Conservation (phyloP, 2,888 invertebrate genomes). For the Erynnis tages region DNA sequence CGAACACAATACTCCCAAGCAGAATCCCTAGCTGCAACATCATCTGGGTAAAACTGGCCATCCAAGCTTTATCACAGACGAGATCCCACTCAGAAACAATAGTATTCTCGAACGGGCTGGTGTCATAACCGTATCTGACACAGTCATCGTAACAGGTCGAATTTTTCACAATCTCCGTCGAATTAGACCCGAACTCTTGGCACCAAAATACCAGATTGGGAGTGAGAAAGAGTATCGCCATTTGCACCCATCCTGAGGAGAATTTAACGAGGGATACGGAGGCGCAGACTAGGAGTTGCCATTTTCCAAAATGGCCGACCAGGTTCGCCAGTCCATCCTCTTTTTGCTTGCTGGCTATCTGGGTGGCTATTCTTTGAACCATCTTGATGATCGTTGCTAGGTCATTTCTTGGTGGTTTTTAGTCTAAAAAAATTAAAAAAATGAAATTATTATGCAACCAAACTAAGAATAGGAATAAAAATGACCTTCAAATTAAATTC, state of each 20-base stretch:
- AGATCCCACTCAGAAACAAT: constrained; percentile 89
- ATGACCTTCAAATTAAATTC: no score
- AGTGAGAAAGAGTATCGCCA: constrained; percentile 87
- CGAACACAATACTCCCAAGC: constrained; percentile 86
- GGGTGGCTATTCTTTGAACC: constrained; percentile 21
- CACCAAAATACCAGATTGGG: constrained; percentile 82
- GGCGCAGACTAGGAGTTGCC: constrained; percentile 85
- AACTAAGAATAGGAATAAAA: no score
- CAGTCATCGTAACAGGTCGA: constrained; percentile 80
- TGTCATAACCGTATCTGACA: constrained; percentile 80
- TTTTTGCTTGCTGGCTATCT: constrained; percentile 39
- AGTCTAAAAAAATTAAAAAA: neutral
- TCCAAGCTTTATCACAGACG: constrained; percentile 83
- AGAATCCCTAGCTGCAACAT: constrained; percentile 88
- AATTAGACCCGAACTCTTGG: constrained; percentile 47
- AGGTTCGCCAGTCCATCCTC: constrained; percentile 61
- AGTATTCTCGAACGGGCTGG: constrained; percentile 84
- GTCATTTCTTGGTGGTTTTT: neutral
- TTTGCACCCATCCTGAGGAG: constrained; percentile 89
- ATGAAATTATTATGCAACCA: no score
- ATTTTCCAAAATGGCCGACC: constrained; percentile 81
- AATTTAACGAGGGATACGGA: constrained; percentile 86
- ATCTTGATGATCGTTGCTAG: neutral
- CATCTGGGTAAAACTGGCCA: constrained; percentile 87
- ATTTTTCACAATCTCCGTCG: constrained; percentile 50